Conservation (phyloP, 2,113 vertebrate species). For the Tetrao urogallus region DNA sequence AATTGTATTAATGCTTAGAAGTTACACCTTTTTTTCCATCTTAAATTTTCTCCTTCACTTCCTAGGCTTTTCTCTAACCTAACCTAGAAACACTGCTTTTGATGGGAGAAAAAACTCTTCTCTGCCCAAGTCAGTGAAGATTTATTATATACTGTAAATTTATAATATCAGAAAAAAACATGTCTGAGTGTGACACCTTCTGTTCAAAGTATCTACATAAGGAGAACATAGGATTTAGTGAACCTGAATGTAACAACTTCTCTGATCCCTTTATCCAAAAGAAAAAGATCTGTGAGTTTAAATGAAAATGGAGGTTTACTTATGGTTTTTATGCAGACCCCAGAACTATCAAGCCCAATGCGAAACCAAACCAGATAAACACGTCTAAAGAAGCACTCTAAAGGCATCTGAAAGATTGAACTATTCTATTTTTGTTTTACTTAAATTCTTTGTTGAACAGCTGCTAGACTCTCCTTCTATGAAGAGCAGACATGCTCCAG, state of each 20-base stretch:
- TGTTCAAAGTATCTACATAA: background rate
- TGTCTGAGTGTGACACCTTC: background rate
- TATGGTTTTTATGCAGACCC: background rate
- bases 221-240: background rate
- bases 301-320: background rate
- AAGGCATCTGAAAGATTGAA: slow-evolving; percentile 43
- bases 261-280: background rate
- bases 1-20: background rate
- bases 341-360: background rate
- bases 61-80: background rate
- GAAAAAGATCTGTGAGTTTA: background rate
- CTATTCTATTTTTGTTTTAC: slow-evolving; percentile 47
- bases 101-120: background rate
- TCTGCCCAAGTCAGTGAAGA: background rate
- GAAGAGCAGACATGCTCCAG: slow-evolving; percentile 35
- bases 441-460: slow-evolving; percentile 50
- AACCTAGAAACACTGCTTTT: background rate
- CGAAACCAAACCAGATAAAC: slow-evolving; percentile 29
- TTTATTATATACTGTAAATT: background rate
- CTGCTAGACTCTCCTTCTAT: slow-evolving; percentile 26
- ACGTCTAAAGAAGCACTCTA: slow-evolving; percentile 6
- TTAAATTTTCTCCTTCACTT: background rate
- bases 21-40: background rate
- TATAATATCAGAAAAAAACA: background rate
- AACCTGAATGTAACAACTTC: background rate